Base-by-base conservation (phyloP, 37 sponge, comb jelly and placozoan species). In the Oscarella lobularis region DNA sequence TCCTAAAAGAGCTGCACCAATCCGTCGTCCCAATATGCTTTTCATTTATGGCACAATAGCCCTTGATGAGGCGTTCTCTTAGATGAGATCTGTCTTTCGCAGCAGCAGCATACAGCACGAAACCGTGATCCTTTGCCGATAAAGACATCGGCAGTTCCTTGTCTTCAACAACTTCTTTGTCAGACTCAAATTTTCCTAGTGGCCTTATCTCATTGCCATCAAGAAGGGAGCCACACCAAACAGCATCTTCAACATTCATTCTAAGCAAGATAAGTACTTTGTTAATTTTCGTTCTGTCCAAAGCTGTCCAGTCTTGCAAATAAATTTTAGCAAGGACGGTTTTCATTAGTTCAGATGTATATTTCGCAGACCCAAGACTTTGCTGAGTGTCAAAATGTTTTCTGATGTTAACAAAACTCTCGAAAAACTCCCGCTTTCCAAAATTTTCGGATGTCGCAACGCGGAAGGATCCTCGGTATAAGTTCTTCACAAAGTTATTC, bases 251-350 rank as follows among this genome's bases (percentile, higher is more conserved):
- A 48, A 48, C 14, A 48, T 48, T 48, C 14, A 9, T 9, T 48
- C 20, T 20, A 27, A 48, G 60, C 4, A 74, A 35, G 38, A 31
- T 37, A 4, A 74, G 29, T 3, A 36, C 38, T 32, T 69, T 69
- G 14, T 31, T 20, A 69, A 69, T 20, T 14, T 69, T n/a, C 6
- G 72, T 69, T 32, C 72, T 31, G 20, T 74, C 75, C 14, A 74
- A 37, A 30, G 39, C 4, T 39, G 6, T 6, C 39, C 75, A 74
- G 39, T 74, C 40, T 74, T 68, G 71, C 6, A 74, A 4, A 29
- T 74, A 5, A 30, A 74, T 74, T 4, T 74, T 74, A 3, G 40
- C 40, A 14, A 74, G 6, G 3, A 39, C 5, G 5, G 9, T 4
- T 34, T 74, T 39, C n/a, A 74, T 3, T 40, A 74, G 3, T 34